phyloP scores from a whole-genome alignment of 1,140 invertebrate genomes.

The Eciton burchellii region DNA sequence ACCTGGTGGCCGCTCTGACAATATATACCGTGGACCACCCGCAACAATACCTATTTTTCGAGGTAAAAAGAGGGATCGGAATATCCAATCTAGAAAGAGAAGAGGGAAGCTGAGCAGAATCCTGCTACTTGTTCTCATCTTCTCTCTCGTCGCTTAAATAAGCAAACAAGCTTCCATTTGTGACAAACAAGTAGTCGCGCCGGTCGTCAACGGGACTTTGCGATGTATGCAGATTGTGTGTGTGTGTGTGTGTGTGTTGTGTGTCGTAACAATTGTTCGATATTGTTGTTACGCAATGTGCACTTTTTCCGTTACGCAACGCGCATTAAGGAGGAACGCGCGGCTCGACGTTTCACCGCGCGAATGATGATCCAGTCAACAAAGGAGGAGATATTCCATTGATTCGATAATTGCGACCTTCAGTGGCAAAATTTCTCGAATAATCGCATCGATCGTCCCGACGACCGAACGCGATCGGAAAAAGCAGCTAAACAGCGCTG shows the following conservation, averaged over 20 bases:
- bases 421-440: too few relatives aligned
- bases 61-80: constrained; percentile 75
- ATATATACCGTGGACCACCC: constrained; percentile 84
- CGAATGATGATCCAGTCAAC: too few relatives aligned
- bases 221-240: background rate
- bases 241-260: too few relatives aligned
- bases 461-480: too few relatives aligned
- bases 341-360: too few relatives aligned
- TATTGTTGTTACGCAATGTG: background rate
- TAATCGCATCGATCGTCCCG: too few relatives aligned
- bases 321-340: too few relatives aligned
- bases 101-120: constrained; percentile 29
- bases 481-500: too few relatives aligned
- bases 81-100: constrained; percentile 66
- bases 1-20: constrained; percentile 85
- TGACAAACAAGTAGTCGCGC: constrained; percentile 25
- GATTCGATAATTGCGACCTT: too few relatives aligned
- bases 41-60: constrained; percentile 84
- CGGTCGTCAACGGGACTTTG: background rate
- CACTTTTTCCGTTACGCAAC: too few relatives aligned
- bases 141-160: constrained; percentile 33
- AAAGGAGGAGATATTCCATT: too few relatives aligned
- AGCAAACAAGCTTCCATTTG: constrained; percentile 31
- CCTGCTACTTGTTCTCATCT: constrained; percentile 41
- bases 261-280: background rate